Percentiles rank a stretch among this genome's conserved stretches.
Evolutionary conservation across 2,113 vertebrate species (phyloP).

Genomic region (Hiodon alosoides): DNA sequence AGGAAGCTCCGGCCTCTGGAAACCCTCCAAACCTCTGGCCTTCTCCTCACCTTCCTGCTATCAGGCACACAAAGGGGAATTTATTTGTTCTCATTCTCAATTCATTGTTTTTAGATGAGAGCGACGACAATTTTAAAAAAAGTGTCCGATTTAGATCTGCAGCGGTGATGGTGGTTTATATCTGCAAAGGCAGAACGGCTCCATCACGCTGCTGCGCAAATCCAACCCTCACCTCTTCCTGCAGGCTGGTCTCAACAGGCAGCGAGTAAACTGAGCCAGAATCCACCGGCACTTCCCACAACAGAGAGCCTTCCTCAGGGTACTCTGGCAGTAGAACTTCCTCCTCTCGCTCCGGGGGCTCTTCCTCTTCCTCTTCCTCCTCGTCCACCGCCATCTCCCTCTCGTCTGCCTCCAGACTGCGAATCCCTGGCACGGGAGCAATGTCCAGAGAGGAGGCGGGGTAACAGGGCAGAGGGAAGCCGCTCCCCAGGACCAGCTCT

Average conservation of each 20-base stretch:
- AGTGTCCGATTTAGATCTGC: no score
- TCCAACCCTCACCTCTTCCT: not conserved
- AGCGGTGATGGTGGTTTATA: no score
- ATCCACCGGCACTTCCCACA: slow-evolving; percentile 20
- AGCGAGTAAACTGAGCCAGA: not conserved
- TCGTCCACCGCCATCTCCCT: slow-evolving; percentile 78
- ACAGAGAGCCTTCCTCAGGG: not conserved
- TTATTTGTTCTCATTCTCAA: not conserved
- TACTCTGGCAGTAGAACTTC: not conserved
- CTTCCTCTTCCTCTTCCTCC: slow-evolving; percentile 53
- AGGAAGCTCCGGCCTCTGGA: slow-evolving; percentile 2
- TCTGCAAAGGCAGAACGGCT: not conserved
- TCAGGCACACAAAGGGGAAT: not conserved
- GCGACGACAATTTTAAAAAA: no score
- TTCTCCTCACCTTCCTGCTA: slow-evolving; percentile 9
- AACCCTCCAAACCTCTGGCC: not conserved
- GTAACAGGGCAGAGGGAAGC: slow-evolving; percentile 60
- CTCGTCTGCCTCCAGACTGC: slow-evolving; percentile 37
- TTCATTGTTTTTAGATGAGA: not conserved
- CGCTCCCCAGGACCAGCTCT: slow-evolving; percentile 63
- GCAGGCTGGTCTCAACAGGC: not conserved
- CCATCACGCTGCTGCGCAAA: not conserved
- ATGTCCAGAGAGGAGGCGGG: slow-evolving; percentile 25
- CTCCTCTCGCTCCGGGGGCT: not conserved
- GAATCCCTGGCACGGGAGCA: slow-evolving; percentile 2